phyloP scores from a whole-genome alignment of 2,797 vertebrate genomes.

The Gadopsis bispinosus region DNA sequence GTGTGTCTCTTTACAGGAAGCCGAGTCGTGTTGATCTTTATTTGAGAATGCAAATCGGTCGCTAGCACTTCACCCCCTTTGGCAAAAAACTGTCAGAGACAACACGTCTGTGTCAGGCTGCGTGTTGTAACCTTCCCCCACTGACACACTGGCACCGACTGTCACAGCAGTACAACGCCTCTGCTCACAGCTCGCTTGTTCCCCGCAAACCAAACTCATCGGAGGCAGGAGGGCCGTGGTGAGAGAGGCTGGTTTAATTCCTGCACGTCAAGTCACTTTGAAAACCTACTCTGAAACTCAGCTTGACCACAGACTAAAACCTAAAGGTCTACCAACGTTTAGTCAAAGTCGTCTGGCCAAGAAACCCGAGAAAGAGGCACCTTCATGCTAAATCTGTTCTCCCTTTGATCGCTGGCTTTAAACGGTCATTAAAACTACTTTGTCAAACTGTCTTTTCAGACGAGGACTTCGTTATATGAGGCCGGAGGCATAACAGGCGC shows the following conservation, averaged over 20 bases:
- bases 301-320: slow-evolving; percentile 31
- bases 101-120: not conserved
- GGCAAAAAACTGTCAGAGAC: slow-evolving; percentile 1
- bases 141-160: not conserved
- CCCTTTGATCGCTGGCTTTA: slow-evolving; percentile 11
- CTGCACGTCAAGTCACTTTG: slow-evolving; percentile 21
- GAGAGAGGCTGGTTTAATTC: slow-evolving; percentile 36
- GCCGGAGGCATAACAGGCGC: not conserved
- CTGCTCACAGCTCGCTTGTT: slow-evolving; percentile 11
- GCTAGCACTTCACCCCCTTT: not conserved
- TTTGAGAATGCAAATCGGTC: not conserved
- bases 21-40: not conserved
- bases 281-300: slow-evolving; percentile 38
- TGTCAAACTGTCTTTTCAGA: slow-evolving; percentile 9
- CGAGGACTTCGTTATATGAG: slow-evolving; percentile 6
- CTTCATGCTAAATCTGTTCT: slow-evolving; percentile 30
- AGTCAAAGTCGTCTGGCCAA: slow-evolving; percentile 27
- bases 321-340: slow-evolving; percentile 29
- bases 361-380: slow-evolving; percentile 10
- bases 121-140: not conserved
- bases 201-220: slow-evolving; percentile 38
- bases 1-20: not conserved
- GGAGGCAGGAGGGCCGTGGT: slow-evolving; percentile 28
- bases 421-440: slow-evolving; percentile 26
- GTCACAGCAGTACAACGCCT: slow-evolving; percentile 12